These are phyloP conservation scores for Egretta garzetta DNA, from an alignment of 2,113 vertebrate genomes.

Conservation along the genomic window DNA sequence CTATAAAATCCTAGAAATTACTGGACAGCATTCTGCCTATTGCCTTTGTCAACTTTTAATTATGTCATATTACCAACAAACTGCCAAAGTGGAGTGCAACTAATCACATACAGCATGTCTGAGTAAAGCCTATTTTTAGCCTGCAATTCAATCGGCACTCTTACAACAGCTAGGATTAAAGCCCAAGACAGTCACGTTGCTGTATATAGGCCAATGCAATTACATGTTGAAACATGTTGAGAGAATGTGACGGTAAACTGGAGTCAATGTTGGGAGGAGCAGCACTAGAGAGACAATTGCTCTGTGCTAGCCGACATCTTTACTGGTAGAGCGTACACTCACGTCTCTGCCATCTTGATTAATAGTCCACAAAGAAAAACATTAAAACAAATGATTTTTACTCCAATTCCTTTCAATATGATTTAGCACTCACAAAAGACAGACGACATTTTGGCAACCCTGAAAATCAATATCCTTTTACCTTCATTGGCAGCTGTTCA, in stretches of 20 bases:
- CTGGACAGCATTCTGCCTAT: neutral
- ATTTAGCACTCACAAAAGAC: neutral
- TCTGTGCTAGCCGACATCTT: accelerated
- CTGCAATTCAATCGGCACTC: constrained; percentile 3
- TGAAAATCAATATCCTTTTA: constrained; percentile 3
- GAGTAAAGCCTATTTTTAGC: constrained; percentile 43
- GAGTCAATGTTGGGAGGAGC: neutral
- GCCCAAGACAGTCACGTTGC: neutral
- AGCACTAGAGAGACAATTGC: neutral
- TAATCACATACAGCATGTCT: neutral
- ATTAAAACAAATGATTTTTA: neutral
- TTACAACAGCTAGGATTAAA: constrained; percentile 30
- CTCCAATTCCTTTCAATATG: neutral
- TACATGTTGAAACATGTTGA: neutral
- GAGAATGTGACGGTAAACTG: neutral
- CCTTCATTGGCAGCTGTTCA: neutral
- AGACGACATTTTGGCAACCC: neutral
- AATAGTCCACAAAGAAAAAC: neutral
- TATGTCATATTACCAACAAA: constrained; percentile 28
- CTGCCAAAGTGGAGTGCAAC: neutral
- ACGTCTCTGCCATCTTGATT: accelerated
- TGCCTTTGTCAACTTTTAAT: constrained; percentile 6
- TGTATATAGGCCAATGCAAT: neutral
- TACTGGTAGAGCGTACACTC: accelerated
- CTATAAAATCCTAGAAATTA: neutral